Conservation (phyloP, 2,797 vertebrate genomes). For the Cyprinodon diabolis region DNA sequence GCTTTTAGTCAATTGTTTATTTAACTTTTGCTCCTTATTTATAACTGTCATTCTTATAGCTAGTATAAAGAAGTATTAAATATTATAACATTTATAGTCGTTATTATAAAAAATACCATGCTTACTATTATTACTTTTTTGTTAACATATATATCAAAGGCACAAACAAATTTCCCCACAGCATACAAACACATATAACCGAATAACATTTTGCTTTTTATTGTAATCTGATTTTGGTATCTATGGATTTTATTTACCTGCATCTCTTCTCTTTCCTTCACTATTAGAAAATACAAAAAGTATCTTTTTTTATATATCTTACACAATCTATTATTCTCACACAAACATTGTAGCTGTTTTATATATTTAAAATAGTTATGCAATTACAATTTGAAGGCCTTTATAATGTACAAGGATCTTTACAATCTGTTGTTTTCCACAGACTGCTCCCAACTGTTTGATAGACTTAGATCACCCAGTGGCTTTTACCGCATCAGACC, state of each 20-base stretch:
- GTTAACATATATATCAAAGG: background rate
- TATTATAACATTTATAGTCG: too few relatives aligned
- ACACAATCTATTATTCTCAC: background rate
- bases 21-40: background rate
- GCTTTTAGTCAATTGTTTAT: background rate
- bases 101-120: background rate
- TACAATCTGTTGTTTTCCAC: constrained; percentile 6
- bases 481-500: constrained; percentile 89
- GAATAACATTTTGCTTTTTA: background rate
- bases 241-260: background rate
- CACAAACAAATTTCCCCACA: background rate
- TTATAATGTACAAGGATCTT: background rate
- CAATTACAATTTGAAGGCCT: background rate
- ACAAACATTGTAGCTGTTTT: too few relatives aligned
- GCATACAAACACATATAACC: background rate
- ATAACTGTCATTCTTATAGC: background rate
- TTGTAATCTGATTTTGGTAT: background rate
- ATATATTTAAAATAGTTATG: background rate
- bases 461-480: constrained; percentile 73
- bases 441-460: constrained; percentile 88
- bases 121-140: background rate
- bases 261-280: background rate
- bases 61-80: background rate
- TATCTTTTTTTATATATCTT: background rate
- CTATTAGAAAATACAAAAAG: background rate